Base-by-base conservation (phyloP, 2,888 invertebrate species). In the Teleiodes luculella region DNA sequence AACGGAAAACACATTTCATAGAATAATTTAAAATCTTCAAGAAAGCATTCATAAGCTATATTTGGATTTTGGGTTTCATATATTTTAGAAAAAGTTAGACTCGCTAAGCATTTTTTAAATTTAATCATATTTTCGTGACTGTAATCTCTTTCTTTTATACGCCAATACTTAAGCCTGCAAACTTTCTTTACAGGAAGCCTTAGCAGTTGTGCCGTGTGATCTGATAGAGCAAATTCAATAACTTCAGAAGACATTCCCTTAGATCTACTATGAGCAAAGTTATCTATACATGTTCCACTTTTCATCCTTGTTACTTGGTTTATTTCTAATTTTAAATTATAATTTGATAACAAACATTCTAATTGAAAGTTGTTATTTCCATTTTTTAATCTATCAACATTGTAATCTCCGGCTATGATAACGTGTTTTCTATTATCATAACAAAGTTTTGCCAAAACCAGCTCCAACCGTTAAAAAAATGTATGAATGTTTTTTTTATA, bases 261-360 rank as follows among this genome's bases (percentile, higher is more conserved):
- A 6, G 4, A 8, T 1, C 31, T 16, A 18, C 31, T 47, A 30
- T 47, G 47, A 4, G 47, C 47, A 47, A 47, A 47, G 13, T 47
- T 47, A 31, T 47, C 47, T 14, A 47, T 47, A 16, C 47, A 47
- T 11, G 30, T 47, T 7, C 31, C 31, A 47, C 47, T 47, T 35
- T 8, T 11, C 14, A 33, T 31, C 20, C 48, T 33, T 33, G 48
- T 48, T n/a, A 16, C 10, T 48, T 48, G 33, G n/a, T 48, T 48
- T 35, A 48, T 35, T 48, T 48, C 18, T 2, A 48, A 20, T 35
- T 31, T 18, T 33, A 48, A 33, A 33, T 48, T 48, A 33, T 48
- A 48, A 35, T 48, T 48, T 33, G 33, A 35, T 24, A 48, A 35
- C 24, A 48, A 48, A 35, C 48, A 48, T n/a, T 31, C 37, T 8